These are phyloP conservation scores for Petrolisthes manimaculis DNA, from an alignment of 2,888 invertebrate species.

Conservation along the genomic window DNA sequence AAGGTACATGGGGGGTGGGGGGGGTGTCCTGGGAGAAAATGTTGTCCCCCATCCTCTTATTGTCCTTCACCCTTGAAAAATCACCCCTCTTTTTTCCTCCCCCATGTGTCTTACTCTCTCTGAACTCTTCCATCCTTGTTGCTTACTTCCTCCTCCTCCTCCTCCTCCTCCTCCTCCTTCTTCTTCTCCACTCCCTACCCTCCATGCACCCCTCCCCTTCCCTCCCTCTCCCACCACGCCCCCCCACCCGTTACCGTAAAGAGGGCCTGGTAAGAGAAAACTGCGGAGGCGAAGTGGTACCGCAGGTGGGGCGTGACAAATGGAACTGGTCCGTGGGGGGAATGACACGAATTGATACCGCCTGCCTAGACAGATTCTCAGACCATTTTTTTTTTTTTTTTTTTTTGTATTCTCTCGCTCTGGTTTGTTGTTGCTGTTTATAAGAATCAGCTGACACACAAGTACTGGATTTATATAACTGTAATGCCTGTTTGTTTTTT, in stretches of 20 bases:
- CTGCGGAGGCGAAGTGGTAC: conserved; percentile 1
- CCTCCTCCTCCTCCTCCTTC: background rate
- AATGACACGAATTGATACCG: conserved; percentile 33
- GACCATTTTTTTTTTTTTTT: conserved; percentile 2
- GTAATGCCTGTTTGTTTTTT: too few relatives aligned
- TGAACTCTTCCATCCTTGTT: background rate
- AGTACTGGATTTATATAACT: too few relatives aligned
- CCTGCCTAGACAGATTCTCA: too few relatives aligned
- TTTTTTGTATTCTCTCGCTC: background rate
- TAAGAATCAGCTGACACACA: too few relatives aligned
- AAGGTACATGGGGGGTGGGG: too few relatives aligned
- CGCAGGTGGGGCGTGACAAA: background rate
- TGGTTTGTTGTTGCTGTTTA: too few relatives aligned
- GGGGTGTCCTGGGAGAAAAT: too few relatives aligned
- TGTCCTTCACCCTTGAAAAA: too few relatives aligned
- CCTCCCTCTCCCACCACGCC: background rate
- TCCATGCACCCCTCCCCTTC: background rate
- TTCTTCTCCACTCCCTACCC: background rate
- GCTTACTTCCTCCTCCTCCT: background rate
- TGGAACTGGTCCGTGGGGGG: conserved; percentile 19
- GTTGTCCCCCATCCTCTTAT: too few relatives aligned
- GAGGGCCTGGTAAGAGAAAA: conserved; percentile 29
- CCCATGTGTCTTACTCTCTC: background rate
- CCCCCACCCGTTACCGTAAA: conserved; percentile 18
- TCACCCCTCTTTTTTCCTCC: background rate